Evolutionary conservation across 1,140 invertebrate species (phyloP).

Genomic region (Drosophila obscura): DNA sequence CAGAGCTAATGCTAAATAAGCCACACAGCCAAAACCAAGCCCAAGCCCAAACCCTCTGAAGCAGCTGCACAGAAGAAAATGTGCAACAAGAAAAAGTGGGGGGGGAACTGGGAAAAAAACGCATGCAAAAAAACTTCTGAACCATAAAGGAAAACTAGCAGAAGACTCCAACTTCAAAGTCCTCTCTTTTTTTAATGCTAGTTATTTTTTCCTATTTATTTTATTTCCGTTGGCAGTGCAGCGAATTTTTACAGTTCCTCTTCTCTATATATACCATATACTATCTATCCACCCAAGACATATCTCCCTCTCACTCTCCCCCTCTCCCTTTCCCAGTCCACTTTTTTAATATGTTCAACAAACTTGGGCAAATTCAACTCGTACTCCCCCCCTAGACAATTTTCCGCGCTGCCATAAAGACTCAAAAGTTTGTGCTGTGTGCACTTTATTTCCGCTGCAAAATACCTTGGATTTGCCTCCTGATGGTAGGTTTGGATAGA

Average conservation of each 20-base stretch:
- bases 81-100: conserved; percentile 17
- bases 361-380: conserved; percentile 69
- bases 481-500: not conserved
- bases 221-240: conserved; percentile 68
- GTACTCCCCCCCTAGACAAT: conserved; percentile 49
- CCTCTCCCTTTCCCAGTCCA: conserved; percentile 12
- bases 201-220: conserved; percentile 69
- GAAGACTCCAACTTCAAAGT: conserved; percentile 44
- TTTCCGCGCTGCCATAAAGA: conserved; percentile 79
- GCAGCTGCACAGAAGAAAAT: conserved; percentile 38
- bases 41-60: conserved; percentile 18
- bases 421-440: conserved; percentile 70
- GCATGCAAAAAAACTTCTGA: conserved; percentile 61
- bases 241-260: conserved; percentile 71
- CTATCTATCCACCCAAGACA: conserved; percentile 6
- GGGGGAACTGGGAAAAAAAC: conserved; percentile 17
- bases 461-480: conserved; percentile 76
- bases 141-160: conserved; percentile 64
- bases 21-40: conserved; percentile 36
- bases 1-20: conserved; percentile 78
- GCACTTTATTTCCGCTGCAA: conserved; percentile 79
- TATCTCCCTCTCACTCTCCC: not conserved
- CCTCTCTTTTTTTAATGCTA: conserved; percentile 39
- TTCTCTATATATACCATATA: conserved; percentile 35
- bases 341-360: conserved; percentile 78